phyloP scores from a whole-genome alignment of 2,888 invertebrate species.

The Philopedon plagiatum region DNA sequence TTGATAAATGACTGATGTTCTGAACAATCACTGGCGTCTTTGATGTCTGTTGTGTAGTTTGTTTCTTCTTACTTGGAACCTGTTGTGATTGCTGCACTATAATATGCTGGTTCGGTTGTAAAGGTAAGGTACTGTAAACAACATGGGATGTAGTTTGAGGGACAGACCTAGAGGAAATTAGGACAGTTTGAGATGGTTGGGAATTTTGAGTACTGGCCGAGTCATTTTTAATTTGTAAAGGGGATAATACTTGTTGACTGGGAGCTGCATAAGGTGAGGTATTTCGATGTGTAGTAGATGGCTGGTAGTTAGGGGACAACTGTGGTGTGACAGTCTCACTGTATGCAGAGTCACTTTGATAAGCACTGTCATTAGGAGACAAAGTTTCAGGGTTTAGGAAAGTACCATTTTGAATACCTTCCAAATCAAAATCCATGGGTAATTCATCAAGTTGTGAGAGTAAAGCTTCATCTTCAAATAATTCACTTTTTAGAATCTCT shows the following conservation, averaged over 20 bases:
- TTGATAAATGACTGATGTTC: constrained; percentile 63
- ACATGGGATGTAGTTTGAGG: constrained; percentile 60
- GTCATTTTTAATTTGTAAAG: constrained; percentile 53
- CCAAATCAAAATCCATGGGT: constrained; percentile 70
- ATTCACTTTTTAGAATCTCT: constrained; percentile 72
- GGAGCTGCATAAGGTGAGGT: constrained; percentile 48
- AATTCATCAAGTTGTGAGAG: constrained; percentile 70
- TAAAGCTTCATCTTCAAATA: constrained; percentile 71
- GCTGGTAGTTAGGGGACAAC: constrained; percentile 59
- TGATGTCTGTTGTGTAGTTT: constrained; percentile 14
- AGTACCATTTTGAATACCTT: constrained; percentile 62
- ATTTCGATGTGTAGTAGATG: constrained; percentile 27
- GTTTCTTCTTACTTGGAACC: constrained; percentile 30
- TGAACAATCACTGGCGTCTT: constrained; percentile 63
- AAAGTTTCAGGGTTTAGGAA: constrained; percentile 58
- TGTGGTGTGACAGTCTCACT: constrained; percentile 47
- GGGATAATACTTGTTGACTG: constrained; percentile 52
- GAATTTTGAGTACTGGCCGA: constrained; percentile 47
- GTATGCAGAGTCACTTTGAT: constrained; percentile 40
- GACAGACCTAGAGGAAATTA: constrained; percentile 59
- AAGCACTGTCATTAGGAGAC: constrained; percentile 51
- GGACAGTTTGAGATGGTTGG: constrained; percentile 54
- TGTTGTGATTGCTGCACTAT: constrained; percentile 53
- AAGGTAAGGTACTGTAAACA: constrained; percentile 62
- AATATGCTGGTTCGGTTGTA: constrained; percentile 58